Percentiles rank a stretch among this genome's conserved stretches.
Conservation (phyloP, 2,888 invertebrate genomes). For the Hoplodrina blanda region DNA sequence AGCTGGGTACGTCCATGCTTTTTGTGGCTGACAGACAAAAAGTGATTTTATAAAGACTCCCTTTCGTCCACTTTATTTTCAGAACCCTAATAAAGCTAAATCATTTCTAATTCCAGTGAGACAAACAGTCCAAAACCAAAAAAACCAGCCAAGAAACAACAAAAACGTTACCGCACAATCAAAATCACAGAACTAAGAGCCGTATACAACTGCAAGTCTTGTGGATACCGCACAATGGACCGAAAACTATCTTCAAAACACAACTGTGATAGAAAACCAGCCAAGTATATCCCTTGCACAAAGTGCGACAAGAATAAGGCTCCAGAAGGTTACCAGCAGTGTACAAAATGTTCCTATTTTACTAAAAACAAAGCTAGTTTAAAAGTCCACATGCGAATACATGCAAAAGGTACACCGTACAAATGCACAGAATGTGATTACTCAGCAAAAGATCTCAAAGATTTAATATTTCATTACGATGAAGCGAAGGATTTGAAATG, state of each 20-base stretch:
- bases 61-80: no score
- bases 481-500: constrained; percentile 39
- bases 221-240: constrained; percentile 53
- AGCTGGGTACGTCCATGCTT: no score
- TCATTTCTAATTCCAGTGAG: constrained; percentile 15
- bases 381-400: constrained; percentile 54
- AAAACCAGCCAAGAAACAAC: background rate
- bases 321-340: constrained; percentile 27
- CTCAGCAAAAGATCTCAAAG: constrained; percentile 39
- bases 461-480: constrained; percentile 47
- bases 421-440: constrained; percentile 55
- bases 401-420: constrained; percentile 41
- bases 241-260: constrained; percentile 25
- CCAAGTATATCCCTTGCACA: background rate
- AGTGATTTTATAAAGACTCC: no score
- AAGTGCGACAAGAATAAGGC: constrained; percentile 13
- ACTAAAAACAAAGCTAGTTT: constrained; percentile 30
- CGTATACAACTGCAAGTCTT: constrained; percentile 51
- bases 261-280: constrained; percentile 12
- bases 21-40: no score
- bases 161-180: constrained; percentile 3
- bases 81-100: background rate
- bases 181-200: constrained; percentile 56
- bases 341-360: constrained; percentile 43
- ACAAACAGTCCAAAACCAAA: background rate